Evolutionary conservation across 2,888 invertebrate genomes (phyloP).

Genomic region (Oscheius sp.): DNA sequence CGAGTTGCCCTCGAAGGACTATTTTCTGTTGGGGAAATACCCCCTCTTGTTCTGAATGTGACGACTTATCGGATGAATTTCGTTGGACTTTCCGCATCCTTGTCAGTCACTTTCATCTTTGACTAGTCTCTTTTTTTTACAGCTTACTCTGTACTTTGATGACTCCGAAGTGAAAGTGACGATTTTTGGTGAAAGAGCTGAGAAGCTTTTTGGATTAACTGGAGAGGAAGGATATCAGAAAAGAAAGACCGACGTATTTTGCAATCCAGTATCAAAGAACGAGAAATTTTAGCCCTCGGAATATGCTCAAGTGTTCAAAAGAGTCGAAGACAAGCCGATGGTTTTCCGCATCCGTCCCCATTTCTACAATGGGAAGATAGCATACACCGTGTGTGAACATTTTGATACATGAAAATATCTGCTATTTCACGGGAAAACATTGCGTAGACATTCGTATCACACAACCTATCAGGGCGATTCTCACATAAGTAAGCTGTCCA

Average conservation of each 20-base stretch:
- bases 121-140: too few relatives aligned
- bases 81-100: constrained; percentile 12
- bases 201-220: constrained; percentile 18
- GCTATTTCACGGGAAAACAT: too few relatives aligned
- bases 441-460: neutral
- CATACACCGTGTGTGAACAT: neutral
- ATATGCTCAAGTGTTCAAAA: neutral
- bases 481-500: neutral
- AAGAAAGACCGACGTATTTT: constrained; percentile 6
- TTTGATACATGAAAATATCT: constrained; percentile 21
- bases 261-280: neutral
- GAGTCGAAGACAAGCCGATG: neutral
- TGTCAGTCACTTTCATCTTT: constrained; percentile 6
- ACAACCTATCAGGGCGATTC: neutral
- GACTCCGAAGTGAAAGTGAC: constrained; percentile 6
- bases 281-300: neutral
- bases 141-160: constrained; percentile 8
- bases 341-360: constrained; percentile 18
- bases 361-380: constrained; percentile 16
- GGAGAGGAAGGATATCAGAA: neutral
- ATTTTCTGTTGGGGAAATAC: constrained; percentile 7
- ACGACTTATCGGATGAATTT: constrained; percentile 1
- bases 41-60: neutral
- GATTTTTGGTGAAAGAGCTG: constrained; percentile 15
- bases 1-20: neutral